These are phyloP conservation scores for Gallinago media DNA, from an alignment of 2,113 vertebrate genomes.

Conservation along the genomic window DNA sequence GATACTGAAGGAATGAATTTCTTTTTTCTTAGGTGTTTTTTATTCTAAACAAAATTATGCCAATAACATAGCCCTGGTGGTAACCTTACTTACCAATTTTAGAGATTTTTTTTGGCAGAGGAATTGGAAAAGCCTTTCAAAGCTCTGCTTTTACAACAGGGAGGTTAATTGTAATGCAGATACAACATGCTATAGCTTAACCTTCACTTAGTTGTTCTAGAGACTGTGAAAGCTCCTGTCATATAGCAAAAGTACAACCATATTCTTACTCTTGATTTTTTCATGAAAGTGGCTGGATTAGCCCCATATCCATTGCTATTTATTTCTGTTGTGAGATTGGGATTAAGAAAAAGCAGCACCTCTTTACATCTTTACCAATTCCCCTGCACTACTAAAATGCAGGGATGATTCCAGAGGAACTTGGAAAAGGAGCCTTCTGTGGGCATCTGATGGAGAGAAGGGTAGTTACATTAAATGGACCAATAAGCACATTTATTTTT, in stretches of 20 bases:
- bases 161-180: not conserved
- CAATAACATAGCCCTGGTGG: not conserved
- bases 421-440: not conserved
- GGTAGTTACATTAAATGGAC: not conserved
- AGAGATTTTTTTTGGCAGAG: not conserved
- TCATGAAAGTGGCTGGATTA: not conserved
- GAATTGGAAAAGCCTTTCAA: not conserved
- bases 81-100: not conserved
- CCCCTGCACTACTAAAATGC: not conserved
- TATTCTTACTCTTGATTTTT: not conserved
- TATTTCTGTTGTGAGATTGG: not conserved
- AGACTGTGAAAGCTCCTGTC: not conserved
- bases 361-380: not conserved
- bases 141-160: not conserved
- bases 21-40: not conserved
- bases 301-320: not conserved
- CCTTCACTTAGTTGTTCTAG: not conserved
- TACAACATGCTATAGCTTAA: not conserved
- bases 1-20: not conserved
- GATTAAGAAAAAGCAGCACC: not conserved
- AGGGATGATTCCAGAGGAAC: not conserved
- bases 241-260: not conserved
- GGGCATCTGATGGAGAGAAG: not conserved
- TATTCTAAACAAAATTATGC: not conserved
- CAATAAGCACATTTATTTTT: not conserved